These are phyloP conservation scores for Muscidifurax raptorellus DNA, from an alignment of 1,140 invertebrate genomes.

Conservation along the genomic window DNA sequence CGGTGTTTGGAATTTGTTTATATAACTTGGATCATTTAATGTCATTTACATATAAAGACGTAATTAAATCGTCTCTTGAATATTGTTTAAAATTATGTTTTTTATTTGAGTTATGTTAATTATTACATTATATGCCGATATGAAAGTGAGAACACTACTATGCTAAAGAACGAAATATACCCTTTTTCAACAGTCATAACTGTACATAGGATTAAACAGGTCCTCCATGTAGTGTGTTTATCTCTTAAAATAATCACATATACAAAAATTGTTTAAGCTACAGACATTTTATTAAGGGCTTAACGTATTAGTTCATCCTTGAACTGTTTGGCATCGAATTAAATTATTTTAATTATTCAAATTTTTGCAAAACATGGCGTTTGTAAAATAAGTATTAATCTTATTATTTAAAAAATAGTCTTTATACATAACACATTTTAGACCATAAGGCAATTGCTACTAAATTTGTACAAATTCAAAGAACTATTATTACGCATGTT, in stretches of 20 bases:
- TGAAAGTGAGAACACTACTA: conserved; percentile 32
- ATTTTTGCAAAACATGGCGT: conserved; percentile 20
- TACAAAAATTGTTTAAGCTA: conserved; percentile 44
- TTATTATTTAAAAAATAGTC: not conserved
- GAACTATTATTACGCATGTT: conserved; percentile 4
- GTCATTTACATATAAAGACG: not conserved
- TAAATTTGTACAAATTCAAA: conserved; percentile 27
- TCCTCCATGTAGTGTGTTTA: not conserved
- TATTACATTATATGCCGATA: conserved; percentile 25
- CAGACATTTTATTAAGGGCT: not conserved
- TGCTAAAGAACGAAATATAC: conserved; percentile 27
- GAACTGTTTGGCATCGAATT: conserved; percentile 29
- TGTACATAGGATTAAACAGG: conserved; percentile 42
- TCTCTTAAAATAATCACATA: conserved; percentile 38
- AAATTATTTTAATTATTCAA: conserved; percentile 22
- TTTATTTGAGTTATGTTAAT: conserved; percentile 17
- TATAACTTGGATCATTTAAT: no score
- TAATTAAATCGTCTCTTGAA: not conserved
- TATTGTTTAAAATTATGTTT: conserved; percentile 40
- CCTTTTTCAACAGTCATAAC: conserved; percentile 20
- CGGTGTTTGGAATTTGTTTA: no score
- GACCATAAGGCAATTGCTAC: not conserved
- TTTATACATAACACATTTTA: conserved; percentile 9
- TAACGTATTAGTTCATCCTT: not conserved
- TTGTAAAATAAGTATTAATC: not conserved